Evolutionary conservation across 2,888 invertebrate genomes (phyloP), one percentile per base, ranked within the genome.

Genomic region (Morpho achilles): DNA sequence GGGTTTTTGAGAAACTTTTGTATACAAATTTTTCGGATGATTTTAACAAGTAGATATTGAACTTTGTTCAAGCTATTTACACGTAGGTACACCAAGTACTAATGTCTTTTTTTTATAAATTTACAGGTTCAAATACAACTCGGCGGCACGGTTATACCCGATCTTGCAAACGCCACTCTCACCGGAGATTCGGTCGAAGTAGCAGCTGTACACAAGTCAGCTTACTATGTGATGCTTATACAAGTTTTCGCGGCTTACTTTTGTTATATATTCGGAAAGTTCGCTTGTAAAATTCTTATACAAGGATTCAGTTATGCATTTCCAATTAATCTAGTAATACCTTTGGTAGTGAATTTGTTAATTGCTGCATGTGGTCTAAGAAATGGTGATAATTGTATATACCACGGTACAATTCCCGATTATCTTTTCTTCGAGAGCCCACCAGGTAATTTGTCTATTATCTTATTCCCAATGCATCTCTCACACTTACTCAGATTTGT

Each of bases 241-340:
- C 97, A 98, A 85, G 92, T 97, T 51, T 90, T 95, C 56, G 94
- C 96, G 2, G 95, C 97, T 5, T 97, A 97, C 74, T 90, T 97
- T 53, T 97, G 97, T 71, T 98, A 98, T 75, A 95, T 98, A 68
- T 96, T 97, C 74, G 97, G 97, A 65, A 98, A 98, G 87, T 98
- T 98, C 69, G 97, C 98, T 3, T 98, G 98, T 88, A 98, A 98
- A 88, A 98, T 98, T 73, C 94, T 98, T 72, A 98, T 99, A 68
- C 99, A 99, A 91, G 96, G 98, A 23, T 97, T 98, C 91, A 98
- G 98, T 77, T 99, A 98, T 77, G 98, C 99, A 0, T 96, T 99
- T 70, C 99, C 99, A 0, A 96, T 99, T 7, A 97, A 97, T 81
- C 92, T 99, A 63, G 96, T 97, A 0, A 96, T 98, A 58, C 99